A percentile compares a stretch with the other conserved stretches of the same genome.
These are phyloP conservation scores for Cynopterus brachyotis DNA, from an alignment of 2,113 vertebrate species.

Conservation along the genomic window DNA sequence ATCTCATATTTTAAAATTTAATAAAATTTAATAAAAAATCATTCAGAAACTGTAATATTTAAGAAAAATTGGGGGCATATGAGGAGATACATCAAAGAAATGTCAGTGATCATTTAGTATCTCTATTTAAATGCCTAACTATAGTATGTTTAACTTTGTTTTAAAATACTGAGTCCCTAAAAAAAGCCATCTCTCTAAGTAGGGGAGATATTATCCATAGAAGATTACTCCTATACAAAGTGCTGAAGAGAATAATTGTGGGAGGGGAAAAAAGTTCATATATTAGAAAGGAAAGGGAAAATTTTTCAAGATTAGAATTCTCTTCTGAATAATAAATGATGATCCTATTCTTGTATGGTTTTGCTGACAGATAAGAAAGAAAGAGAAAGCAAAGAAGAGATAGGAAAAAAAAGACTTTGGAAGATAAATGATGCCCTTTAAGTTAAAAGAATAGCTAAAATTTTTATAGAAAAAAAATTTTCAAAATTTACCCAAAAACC, in stretches of 20 bases:
- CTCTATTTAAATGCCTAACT: not conserved
- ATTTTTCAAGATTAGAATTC: not conserved
- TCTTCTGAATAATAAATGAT: not conserved
- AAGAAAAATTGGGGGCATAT: not conserved
- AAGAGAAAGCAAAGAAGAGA: not conserved
- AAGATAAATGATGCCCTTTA: not conserved
- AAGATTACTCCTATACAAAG: not conserved
- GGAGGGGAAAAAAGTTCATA: not conserved
- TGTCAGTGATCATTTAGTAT: not conserved
- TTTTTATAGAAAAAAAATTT: not conserved
- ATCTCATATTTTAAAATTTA: too few relatives aligned
- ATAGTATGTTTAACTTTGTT: not conserved
- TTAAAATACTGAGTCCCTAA: not conserved
- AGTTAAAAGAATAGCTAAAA: not conserved
- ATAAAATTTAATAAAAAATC: constrained; percentile 22
- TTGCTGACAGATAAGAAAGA: not conserved
- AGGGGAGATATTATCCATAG: not conserved
- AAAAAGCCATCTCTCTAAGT: not conserved
- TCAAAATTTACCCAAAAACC: constrained; percentile 34
- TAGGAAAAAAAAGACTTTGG: not conserved
- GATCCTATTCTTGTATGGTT: not conserved
- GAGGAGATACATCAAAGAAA: not conserved
- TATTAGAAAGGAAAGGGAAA: not conserved
- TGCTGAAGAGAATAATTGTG: not conserved
- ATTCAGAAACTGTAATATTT: not conserved